phyloP scores from a whole-genome alignment of 2,113 vertebrate genomes.

The Psilopsiagon aurifrons region DNA sequence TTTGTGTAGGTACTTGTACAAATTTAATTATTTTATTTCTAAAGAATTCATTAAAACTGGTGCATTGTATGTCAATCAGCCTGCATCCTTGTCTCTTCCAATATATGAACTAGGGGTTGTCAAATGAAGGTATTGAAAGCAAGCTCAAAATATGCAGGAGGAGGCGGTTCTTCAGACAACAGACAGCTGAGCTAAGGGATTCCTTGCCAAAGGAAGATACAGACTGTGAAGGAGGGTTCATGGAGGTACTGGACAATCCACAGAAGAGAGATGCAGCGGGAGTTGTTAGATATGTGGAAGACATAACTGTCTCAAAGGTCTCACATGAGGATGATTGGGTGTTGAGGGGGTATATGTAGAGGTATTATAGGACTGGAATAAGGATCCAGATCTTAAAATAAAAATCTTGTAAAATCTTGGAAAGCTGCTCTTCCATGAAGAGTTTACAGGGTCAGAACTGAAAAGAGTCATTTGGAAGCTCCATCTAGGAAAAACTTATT shows the following conservation, averaged over 20 bases:
- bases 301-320: not conserved
- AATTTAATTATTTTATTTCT: not conserved
- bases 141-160: not conserved
- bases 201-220: not conserved
- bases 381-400: not conserved
- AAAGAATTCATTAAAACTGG: not conserved
- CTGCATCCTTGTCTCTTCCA: not conserved
- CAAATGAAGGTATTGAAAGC: not conserved
- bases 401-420: not conserved
- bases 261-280: not conserved
- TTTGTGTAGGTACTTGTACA: not conserved
- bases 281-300: not conserved
- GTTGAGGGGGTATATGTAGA: not conserved
- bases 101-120: not conserved
- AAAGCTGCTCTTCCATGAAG: not conserved
- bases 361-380: not conserved
- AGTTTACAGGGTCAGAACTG: not conserved
- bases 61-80: not conserved
- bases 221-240: not conserved
- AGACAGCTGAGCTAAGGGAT: not conserved
- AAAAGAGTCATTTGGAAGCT: not conserved
- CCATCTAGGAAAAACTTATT: not conserved
- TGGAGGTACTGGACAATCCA: not conserved
- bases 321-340: not conserved
- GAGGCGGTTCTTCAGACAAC: not conserved